Percentiles rank a stretch among this genome's conserved stretches.
Conservation (phyloP, 1,140 invertebrate species). For the Rhynchophorus ferrugineus region DNA sequence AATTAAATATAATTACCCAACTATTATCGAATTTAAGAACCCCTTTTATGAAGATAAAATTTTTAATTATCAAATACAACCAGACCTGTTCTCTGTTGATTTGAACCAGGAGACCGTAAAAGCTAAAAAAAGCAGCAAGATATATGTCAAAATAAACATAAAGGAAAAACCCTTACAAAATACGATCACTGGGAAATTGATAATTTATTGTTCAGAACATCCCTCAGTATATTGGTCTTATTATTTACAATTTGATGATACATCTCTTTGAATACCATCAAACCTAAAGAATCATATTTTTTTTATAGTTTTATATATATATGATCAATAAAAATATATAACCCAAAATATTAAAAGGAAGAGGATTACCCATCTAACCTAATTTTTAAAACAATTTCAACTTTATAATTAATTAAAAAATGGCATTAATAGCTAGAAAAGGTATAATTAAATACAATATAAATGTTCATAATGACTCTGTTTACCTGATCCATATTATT, state of each 20-base stretch:
- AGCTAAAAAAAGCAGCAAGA: constrained; percentile 16
- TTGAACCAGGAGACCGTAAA: constrained; percentile 17
- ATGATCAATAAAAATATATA: neutral
- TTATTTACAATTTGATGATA: constrained; percentile 18
- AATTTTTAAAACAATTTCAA: neutral
- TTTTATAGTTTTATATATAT: neutral
- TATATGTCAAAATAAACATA: constrained; percentile 8
- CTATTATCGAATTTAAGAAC: constrained; percentile 26
- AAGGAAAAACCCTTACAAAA: constrained; percentile 8
- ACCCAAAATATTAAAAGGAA: neutral
- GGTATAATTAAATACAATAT: constrained; percentile 2
- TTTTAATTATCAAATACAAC: constrained; percentile 22
- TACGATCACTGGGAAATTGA: constrained; percentile 25
- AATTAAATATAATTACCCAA: constrained; percentile 9
- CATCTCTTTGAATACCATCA: too few relatives aligned
- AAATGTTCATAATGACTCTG: neutral
- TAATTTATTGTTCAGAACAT: constrained; percentile 8
- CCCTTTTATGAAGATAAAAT: constrained; percentile 23
- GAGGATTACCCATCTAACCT: neutral
- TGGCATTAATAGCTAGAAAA: constrained; percentile 14
- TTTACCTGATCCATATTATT: too few relatives aligned
- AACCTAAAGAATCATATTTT: too few relatives aligned
- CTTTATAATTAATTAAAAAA: constrained; percentile 5
- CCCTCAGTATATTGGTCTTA: constrained; percentile 24
- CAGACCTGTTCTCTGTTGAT: constrained; percentile 16